These are phyloP conservation scores for Drosophila stalkeri DNA, from an alignment of 2,888 invertebrate species.

Conservation along the genomic window DNA sequence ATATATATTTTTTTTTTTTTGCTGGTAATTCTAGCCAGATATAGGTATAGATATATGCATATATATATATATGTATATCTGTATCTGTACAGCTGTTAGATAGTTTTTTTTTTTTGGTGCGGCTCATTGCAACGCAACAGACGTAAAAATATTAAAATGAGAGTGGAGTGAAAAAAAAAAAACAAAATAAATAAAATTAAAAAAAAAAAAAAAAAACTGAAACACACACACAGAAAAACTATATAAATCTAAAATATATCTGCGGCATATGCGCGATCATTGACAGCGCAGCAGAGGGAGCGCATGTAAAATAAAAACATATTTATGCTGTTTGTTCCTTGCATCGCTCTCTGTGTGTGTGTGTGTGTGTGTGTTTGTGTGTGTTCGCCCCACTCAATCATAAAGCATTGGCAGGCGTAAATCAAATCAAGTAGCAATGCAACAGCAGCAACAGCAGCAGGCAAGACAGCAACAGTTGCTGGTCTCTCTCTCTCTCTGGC, in stretches of 20 bases:
- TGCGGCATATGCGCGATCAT: constrained; percentile 70
- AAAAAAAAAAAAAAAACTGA: constrained; percentile 25
- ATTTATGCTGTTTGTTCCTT: constrained; percentile 65
- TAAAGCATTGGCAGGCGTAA: constrained; percentile 80
- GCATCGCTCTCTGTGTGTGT: constrained; percentile 21
- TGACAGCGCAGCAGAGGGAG: constrained; percentile 38
- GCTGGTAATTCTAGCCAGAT: constrained; percentile 39
- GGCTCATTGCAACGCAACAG: constrained; percentile 85
- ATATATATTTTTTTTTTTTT: constrained; percentile 29
- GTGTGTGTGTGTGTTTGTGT: constrained; percentile 22
- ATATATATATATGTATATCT: not conserved
- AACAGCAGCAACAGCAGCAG: constrained; percentile 39
- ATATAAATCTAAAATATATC: constrained; percentile 67
- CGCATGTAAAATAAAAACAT: constrained; percentile 66
- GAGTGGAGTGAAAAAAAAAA: constrained; percentile 27
- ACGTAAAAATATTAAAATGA: constrained; percentile 80
- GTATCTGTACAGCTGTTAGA: constrained; percentile 56
- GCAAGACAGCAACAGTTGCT: constrained; percentile 28
- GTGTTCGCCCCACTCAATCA: constrained; percentile 73
- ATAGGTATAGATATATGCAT: not conserved
- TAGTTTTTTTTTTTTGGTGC: constrained; percentile 63
- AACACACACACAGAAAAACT: constrained; percentile 37
- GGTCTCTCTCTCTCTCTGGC: too few relatives aligned
- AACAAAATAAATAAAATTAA: too few relatives aligned
- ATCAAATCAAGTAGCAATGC: constrained; percentile 77